Evolutionary conservation across 2,888 invertebrate species (phyloP).

Genomic region (Tinea pellionella): DNA sequence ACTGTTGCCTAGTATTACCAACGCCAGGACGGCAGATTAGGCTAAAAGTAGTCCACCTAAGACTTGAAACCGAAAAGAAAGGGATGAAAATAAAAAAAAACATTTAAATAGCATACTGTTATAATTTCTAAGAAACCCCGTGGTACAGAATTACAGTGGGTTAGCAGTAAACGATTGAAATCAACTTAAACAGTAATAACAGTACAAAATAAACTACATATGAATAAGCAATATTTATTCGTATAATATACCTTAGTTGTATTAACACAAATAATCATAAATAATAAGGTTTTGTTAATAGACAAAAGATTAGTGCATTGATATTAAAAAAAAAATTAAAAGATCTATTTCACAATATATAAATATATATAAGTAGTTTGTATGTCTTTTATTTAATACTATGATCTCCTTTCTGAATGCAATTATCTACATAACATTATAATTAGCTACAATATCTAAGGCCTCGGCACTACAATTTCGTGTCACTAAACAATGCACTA

Average conservation of each 20-base stretch:
- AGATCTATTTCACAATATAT: too few relatives aligned
- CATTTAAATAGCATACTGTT: slow-evolving; percentile 58
- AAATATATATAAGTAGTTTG: too few relatives aligned
- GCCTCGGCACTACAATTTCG: slow-evolving; percentile 24
- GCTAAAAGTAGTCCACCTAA: too few relatives aligned
- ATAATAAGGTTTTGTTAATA: too few relatives aligned
- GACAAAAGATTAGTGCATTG: too few relatives aligned
- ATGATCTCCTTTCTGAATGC: slow-evolving; percentile 32
- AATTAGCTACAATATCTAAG: slow-evolving; percentile 54
- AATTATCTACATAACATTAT: slow-evolving; percentile 41
- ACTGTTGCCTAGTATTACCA: too few relatives aligned
- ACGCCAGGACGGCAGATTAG: too few relatives aligned
- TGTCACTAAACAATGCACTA: background rate
- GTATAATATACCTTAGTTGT: slow-evolving; percentile 15
- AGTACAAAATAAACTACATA: slow-evolving; percentile 53
- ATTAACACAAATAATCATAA: too few relatives aligned
- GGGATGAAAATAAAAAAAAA: background rate
- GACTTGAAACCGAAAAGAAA: too few relatives aligned
- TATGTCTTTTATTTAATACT: background rate
- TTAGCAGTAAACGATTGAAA: slow-evolving; percentile 57
- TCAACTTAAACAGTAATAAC: slow-evolving; percentile 60
- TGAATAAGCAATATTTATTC: slow-evolving; percentile 25
- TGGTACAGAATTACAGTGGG: slow-evolving; percentile 65
- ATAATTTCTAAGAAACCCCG: slow-evolving; percentile 69
- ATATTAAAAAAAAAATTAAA: too few relatives aligned